Percentiles rank a stretch among this genome's conserved stretches.
These are phyloP conservation scores for Uloborus plumipes DNA, from an alignment of 2,888 invertebrate species.

Conservation along the genomic window DNA sequence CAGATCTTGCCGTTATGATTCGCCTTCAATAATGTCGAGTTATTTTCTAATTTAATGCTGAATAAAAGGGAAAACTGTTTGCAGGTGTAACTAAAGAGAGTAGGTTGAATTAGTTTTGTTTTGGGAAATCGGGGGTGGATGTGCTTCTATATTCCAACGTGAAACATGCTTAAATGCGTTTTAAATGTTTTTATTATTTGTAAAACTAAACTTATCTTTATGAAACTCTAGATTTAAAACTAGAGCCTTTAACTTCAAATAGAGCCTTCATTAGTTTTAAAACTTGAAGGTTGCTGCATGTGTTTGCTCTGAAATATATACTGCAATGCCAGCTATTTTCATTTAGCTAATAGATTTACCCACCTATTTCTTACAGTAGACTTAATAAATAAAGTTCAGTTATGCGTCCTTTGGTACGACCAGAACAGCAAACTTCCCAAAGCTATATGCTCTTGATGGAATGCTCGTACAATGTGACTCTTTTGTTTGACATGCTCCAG, in stretches of 20 bases:
- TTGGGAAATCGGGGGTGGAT: no score
- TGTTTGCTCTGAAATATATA: constrained; percentile 26
- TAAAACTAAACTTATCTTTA: no score
- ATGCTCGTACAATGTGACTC: constrained; percentile 10
- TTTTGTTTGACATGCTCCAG: constrained; percentile 44
- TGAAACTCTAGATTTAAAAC: no score
- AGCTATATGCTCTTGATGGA: constrained; percentile 24
- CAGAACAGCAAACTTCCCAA: constrained; percentile 7
- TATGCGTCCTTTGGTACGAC: constrained; percentile 35
- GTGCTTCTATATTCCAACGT: no score
- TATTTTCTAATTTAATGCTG: constrained; percentile 33
- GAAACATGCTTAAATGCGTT: no score
- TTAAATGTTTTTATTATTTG: no score
- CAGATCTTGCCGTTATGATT: constrained; percentile 27
- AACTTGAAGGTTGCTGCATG: constrained; percentile 7
- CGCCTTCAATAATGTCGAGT: constrained; percentile 43
- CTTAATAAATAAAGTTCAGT: constrained; percentile 36
- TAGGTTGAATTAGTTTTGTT: no score
- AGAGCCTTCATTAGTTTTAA: no score
- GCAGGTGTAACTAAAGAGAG: no score
- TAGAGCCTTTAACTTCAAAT: no score
- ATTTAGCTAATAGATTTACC: constrained; percentile 53
- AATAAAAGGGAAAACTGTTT: constrained; percentile 26
- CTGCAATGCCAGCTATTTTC: constrained; percentile 30
- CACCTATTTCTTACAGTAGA: constrained; percentile 38